Evolutionary conservation across 2,888 invertebrate genomes (phyloP).

Genomic region (Esperia sulphurella): DNA sequence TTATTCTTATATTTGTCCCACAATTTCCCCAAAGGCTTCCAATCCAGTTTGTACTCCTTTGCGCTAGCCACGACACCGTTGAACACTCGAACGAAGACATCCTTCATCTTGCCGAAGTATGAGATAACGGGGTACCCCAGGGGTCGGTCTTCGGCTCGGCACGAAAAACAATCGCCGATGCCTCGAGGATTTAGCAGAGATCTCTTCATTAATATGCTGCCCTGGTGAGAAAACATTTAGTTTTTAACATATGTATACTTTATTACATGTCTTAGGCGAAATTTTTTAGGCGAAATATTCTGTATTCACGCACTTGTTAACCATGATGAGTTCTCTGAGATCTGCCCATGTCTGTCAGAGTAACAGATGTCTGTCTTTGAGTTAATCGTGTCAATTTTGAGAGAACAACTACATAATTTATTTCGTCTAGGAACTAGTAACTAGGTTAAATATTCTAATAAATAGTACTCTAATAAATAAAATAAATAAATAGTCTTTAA

Average conservation of each 20-base stretch:
- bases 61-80: constrained; percentile 37
- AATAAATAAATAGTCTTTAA: no score
- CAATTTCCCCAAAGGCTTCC: background rate
- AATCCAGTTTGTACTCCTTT: constrained; percentile 29
- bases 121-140: constrained; percentile 50
- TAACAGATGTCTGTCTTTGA: no score
- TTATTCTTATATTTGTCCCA: background rate
- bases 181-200: constrained; percentile 44
- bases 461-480: no score
- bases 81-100: constrained; percentile 43
- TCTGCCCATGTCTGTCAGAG: no score
- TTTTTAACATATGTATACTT: background rate
- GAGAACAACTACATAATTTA: no score
- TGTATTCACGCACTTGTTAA: no score
- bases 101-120: constrained; percentile 50
- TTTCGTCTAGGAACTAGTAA: no score
- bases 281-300: no score
- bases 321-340: no score
- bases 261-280: no score
- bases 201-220: constrained; percentile 44
- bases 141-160: constrained; percentile 52
- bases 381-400: no score
- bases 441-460: no score
- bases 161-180: constrained; percentile 52
- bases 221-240: constrained; percentile 34